These are phyloP conservation scores for Neodiprion lecontei DNA, from an alignment of 1,140 invertebrate genomes.

Conservation along the genomic window DNA sequence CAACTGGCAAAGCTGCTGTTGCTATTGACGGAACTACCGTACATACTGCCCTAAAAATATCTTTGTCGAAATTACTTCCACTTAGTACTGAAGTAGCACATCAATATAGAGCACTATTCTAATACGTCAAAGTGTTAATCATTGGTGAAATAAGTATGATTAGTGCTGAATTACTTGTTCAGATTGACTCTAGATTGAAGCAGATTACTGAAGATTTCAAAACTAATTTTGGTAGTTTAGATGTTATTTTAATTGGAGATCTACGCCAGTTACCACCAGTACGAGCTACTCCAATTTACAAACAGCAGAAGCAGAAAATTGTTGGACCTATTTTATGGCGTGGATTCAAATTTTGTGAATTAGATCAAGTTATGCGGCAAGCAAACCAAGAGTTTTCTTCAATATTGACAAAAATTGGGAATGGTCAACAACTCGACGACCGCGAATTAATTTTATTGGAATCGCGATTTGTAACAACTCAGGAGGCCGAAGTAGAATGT, in stretches of 20 bases:
- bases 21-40: constrained; percentile 44
- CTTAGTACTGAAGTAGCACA: constrained; percentile 32
- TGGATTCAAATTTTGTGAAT: constrained; percentile 34
- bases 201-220: constrained; percentile 44
- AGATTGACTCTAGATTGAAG: constrained; percentile 40
- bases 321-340: constrained; percentile 26
- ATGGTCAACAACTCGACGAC: constrained; percentile 29
- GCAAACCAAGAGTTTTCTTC: constrained; percentile 39
- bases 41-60: background rate
- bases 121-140: constrained; percentile 44
- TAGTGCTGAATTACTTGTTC: constrained; percentile 33
- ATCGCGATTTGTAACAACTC: constrained; percentile 31
- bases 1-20: constrained; percentile 50
- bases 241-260: constrained; percentile 39
- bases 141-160: constrained; percentile 56
- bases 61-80: constrained; percentile 27
- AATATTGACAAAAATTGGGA: constrained; percentile 45
- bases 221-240: constrained; percentile 36
- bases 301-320: constrained; percentile 21
- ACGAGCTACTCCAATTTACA: constrained; percentile 26
- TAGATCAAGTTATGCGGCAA: constrained; percentile 40
- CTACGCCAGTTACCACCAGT: constrained; percentile 37
- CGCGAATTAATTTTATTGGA: constrained; percentile 30
- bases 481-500: constrained; percentile 25
- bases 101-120: constrained; percentile 29